Base-by-base conservation (phyloP, 1,140 invertebrate species). In the Cepaea nemoralis region DNA sequence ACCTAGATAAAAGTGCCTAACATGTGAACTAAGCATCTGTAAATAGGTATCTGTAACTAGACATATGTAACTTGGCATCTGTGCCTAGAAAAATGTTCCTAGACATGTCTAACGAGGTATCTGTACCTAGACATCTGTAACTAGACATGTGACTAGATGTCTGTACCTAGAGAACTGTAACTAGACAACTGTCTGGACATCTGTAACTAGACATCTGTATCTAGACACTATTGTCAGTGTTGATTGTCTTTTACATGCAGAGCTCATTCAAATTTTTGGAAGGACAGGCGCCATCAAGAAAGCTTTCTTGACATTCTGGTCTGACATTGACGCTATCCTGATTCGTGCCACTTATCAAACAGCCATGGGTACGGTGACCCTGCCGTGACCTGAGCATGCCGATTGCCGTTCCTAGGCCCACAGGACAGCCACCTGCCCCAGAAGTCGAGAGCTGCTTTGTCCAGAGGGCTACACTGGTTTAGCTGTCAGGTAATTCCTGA, bases 281-380 rank as follows among this genome's bases (percentile, higher is more conserved):
- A 80, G 85, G 85, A 12, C 83, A 86, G 55, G 74, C 93, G 0
- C 96, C 97, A 0, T 94, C 95, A 0, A 93, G 98, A 77, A 97
- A 91, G 96, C 98, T 83, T 96, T 99, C 78, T 96, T 99, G 96
- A 96, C 96, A 94, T 94, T 95, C 59, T 92, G 99, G 80, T 94
- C 95, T 39, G 94, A 96, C 85, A 92, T 99, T 22, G 95, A 97
- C 45, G 94, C 95, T 85, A 95, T 99, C 79, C 92, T 98, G 0
- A 95, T 99, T 35, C 95, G 96, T 74, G 90, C 88, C 14, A 87
- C 88, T 6, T 89, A 89, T 83, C 88, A 89, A 80, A 84, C 84
- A 45, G 77, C 84, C 42, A 90, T 89, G 86, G 83, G 63, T 12
- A 83, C 82, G 12, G 83, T 86, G 33, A 86, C 88, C 0, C 70